A percentile compares a stretch with the other conserved stretches of the same genome.
Conservation (phyloP, 2,113 vertebrate genomes). For the Chamaetylas fuelleborni region DNA sequence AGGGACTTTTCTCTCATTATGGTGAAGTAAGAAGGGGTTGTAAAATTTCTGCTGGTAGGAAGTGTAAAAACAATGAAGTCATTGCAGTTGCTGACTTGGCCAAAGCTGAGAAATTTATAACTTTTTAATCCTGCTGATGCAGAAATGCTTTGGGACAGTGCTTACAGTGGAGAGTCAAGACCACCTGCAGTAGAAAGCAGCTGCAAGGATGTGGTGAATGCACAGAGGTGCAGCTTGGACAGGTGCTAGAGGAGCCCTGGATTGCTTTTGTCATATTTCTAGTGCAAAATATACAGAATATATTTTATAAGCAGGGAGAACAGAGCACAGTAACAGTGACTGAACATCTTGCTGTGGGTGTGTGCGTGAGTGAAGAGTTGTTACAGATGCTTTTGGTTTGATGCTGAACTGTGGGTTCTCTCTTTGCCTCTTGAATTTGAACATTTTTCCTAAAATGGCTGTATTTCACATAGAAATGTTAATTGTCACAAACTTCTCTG, state of each 20-base stretch:
- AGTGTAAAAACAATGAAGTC: background rate
- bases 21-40: background rate
- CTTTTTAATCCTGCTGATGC: background rate
- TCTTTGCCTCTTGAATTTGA: background rate
- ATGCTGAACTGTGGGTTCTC: background rate
- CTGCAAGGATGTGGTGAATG: fast-evolving
- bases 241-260: background rate
- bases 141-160: background rate
- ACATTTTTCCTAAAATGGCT: background rate
- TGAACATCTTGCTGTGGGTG: conserved; percentile 7
- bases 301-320: background rate
- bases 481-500: background rate
- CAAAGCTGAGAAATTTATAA: background rate
- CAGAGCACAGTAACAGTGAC: background rate
- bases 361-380: background rate
- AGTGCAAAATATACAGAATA: background rate
- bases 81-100: background rate
- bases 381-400: background rate
- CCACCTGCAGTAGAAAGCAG: background rate
- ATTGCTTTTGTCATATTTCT: background rate
- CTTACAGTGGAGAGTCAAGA: background rate
- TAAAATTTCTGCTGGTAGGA: background rate
- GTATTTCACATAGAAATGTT: background rate
- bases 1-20: background rate
- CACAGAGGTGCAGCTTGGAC: background rate